Evolutionary conservation across 2,888 invertebrate species (phyloP).

Genomic region (Pilophorus perplexus): DNA sequence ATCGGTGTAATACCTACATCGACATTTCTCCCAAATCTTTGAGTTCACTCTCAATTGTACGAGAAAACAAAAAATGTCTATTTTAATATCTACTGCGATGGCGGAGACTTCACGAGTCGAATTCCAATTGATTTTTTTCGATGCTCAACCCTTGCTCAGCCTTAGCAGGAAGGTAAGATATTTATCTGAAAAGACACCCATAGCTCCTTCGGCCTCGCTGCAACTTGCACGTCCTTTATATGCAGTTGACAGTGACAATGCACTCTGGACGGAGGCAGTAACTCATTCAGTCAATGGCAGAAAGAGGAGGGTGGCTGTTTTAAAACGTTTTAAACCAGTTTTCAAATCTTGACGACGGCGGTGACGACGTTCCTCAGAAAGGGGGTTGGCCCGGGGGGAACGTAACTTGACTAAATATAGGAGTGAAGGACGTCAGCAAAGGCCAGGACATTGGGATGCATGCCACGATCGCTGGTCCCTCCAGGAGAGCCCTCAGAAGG

Average conservation of each 20-base stretch:
- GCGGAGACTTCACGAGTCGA: constrained; percentile 29
- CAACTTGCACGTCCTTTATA: constrained; percentile 35
- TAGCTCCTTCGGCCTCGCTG: constrained; percentile 36
- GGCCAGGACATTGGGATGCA: constrained; percentile 33
- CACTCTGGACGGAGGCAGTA: constrained; percentile 38
- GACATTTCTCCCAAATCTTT: too few species aligned
- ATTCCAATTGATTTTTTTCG: constrained; percentile 26
- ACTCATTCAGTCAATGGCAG: constrained; percentile 42
- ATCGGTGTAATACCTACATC: too few species aligned
- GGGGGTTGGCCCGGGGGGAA: constrained; percentile 32
- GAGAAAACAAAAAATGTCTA: too few species aligned
- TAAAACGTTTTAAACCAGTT: constrained; percentile 46
- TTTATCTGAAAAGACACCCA: constrained; percentile 41
- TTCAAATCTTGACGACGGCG: constrained; percentile 43
- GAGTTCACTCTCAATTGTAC: too few species aligned
- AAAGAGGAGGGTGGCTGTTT: constrained; percentile 35
- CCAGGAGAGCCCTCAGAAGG: background rate
- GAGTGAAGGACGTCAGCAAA: constrained; percentile 39
- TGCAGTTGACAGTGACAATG: constrained; percentile 44
- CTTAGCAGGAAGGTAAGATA: constrained; percentile 35
- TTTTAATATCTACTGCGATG: constrained; percentile 28
- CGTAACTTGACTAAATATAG: constrained; percentile 45
- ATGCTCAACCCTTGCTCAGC: constrained; percentile 28
- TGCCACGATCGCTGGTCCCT: constrained; percentile 8
- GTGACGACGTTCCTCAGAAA: constrained; percentile 21